phyloP scores from a whole-genome alignment of 2,797 vertebrate genomes.

The Hydrocynus forskahlii region DNA sequence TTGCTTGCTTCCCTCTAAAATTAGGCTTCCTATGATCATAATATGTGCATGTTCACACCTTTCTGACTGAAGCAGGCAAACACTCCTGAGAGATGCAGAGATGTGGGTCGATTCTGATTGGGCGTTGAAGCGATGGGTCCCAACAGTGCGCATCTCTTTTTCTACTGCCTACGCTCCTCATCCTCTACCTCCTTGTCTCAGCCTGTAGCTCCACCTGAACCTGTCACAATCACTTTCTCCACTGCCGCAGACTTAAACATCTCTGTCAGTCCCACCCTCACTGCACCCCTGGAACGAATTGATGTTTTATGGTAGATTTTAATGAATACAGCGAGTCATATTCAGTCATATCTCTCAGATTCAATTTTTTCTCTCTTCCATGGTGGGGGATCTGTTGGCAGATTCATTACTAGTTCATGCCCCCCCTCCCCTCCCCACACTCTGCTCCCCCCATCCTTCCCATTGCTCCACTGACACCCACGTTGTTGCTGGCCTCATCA shows the following conservation, averaged over 20 bases:
- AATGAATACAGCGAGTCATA: conserved; percentile 86
- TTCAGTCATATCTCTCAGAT: conserved; percentile 85
- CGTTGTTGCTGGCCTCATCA: conserved; percentile 83
- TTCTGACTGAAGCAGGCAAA: conserved; percentile 78
- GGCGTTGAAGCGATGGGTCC: conserved; percentile 47
- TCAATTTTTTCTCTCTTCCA: conserved; percentile 67
- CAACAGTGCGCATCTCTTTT: conserved; percentile 61
- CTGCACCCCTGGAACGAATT: conserved; percentile 84
- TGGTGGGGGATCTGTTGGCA: conserved; percentile 82
- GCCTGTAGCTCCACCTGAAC: conserved; percentile 71
- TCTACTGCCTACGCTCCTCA: conserved; percentile 58
- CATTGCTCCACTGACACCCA: conserved; percentile 59
- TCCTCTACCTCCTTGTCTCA: conserved; percentile 64
- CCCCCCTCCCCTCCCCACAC: conserved; percentile 10
- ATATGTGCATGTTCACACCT: conserved; percentile 70
- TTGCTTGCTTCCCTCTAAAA: too few relatives aligned
- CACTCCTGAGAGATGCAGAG: conserved; percentile 40
- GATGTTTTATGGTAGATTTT: conserved; percentile 88
- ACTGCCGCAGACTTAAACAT: conserved; percentile 75
- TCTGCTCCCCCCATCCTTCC: conserved; percentile 20
- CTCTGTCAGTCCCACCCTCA: conserved; percentile 82
- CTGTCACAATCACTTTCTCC: conserved; percentile 69
- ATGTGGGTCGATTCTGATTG: conserved; percentile 18
- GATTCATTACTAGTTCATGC: conserved; percentile 87
- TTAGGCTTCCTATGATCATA: conserved; percentile 21